phyloP scores from a whole-genome alignment of 2,888 invertebrate genomes.

The Rhingia campestris region DNA sequence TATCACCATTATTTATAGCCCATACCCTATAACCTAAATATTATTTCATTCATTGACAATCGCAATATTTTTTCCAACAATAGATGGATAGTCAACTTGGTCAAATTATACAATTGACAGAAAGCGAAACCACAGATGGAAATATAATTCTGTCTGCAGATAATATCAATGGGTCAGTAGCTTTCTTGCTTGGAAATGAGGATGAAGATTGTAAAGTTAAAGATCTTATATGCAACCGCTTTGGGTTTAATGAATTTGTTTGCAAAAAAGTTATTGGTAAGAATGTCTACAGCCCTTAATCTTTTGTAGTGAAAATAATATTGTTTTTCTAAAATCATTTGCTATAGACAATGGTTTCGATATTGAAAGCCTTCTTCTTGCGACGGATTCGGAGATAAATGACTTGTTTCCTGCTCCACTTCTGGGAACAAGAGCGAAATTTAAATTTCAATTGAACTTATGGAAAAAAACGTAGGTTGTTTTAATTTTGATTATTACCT shows the following conservation, averaged over 20 bases:
- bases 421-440: constrained; percentile 38
- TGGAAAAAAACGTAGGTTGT: constrained; percentile 25
- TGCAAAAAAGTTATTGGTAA: constrained; percentile 40
- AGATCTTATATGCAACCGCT: background rate
- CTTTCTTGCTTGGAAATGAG: background rate
- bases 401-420: constrained; percentile 3
- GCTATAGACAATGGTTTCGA: constrained; percentile 7
- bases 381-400: constrained; percentile 35
- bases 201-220: background rate
- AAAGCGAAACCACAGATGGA: too few relatives aligned
- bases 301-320: background rate
- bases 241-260: constrained; percentile 19
- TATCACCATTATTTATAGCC: too few relatives aligned
- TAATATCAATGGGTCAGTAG: too few relatives aligned
- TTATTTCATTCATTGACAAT: too few relatives aligned
- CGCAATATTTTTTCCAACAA: too few relatives aligned
- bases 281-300: background rate
- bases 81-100: too few relatives aligned
- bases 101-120: too few relatives aligned
- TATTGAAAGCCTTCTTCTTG: constrained; percentile 33
- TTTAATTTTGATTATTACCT: background rate
- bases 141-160: too few relatives aligned
- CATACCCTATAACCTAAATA: too few relatives aligned
- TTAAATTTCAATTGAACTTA: constrained; percentile 22
- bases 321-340: background rate